Percentiles rank a stretch among this genome's conserved stretches.
phyloP scores from a whole-genome alignment of 2,888 invertebrate species.

The Cyrtodaria siliqua region DNA sequence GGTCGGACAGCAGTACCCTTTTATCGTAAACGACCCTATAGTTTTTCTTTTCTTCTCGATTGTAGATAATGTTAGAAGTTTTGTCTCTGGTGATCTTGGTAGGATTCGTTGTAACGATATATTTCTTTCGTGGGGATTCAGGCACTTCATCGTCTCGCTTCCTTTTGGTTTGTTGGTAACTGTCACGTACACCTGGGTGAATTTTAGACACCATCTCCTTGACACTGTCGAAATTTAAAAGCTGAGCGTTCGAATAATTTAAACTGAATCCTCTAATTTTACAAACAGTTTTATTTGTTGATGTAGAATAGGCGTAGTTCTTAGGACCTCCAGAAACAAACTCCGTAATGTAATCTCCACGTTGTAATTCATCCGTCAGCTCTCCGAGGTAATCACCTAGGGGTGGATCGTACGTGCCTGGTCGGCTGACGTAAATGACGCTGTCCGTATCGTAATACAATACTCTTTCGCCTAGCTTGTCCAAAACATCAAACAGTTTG shows the following conservation, averaged over 20 bases:
- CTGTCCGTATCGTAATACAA: no score
- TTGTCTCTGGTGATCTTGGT: slow-evolving; percentile 86
- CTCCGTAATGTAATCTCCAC: slow-evolving; percentile 25
- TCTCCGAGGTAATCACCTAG: no score
- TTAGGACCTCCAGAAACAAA: slow-evolving; percentile 83
- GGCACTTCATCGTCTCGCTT: no score
- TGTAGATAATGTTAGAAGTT: slow-evolving; percentile 87
- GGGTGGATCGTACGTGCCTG: no score
- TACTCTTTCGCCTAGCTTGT: no score
- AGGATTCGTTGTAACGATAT: slow-evolving; percentile 13
- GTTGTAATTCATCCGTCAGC: slow-evolving; percentile 11
- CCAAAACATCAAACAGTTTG: no score
- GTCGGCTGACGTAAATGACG: no score
- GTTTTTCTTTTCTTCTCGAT: slow-evolving; percentile 81
- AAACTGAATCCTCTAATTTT: no score
- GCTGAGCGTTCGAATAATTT: no score
- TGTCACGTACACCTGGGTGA: neutral
- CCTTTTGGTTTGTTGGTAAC: no score
- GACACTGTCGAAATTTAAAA: slow-evolving; percentile 66
- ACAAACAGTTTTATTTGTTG: slow-evolving; percentile 50
- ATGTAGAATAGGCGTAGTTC: slow-evolving; percentile 78
- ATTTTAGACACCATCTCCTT: slow-evolving; percentile 18
- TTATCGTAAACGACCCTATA: slow-evolving; percentile 45
- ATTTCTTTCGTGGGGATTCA: neutral
- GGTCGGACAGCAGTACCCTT: slow-evolving; percentile 20